Base-by-base conservation (phyloP, 1,140 invertebrate genomes). In the Muscidifurax raptorellus region DNA sequence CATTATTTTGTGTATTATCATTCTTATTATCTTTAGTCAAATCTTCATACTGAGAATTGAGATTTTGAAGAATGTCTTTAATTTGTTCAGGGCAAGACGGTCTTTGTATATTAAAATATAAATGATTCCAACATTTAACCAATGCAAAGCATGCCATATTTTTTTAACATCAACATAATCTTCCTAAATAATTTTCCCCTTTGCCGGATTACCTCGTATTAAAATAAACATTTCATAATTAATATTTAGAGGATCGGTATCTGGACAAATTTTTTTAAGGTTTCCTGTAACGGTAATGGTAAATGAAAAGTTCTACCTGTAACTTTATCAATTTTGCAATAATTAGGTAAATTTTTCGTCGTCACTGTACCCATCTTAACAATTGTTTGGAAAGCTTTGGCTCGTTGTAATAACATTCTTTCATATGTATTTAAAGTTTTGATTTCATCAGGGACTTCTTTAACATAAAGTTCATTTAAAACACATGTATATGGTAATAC, bases 351-450 rank as follows among this genome's bases (percentile, higher is more conserved):
- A 82, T 89, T 89, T 74, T 90, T 90, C 36, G 89, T 89, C 32
- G 83, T 74, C 22, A 90, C 87, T 10, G 90, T 86, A 40, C 78
- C 76, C 86, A 89, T 89, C 80, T 85, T 85, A 71, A 88, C 83
- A 59, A 92, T 87, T 15, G 84, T 82, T 89, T 91, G 88, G 85
- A 90, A 90, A 27, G 89, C 89, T 88, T 92, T 91, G 12, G 89
- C 90, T 87, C 89, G 80, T 84, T 91, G 89, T 71, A 90, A 89
- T n/a, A 90, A 83, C 9, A 88, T 86, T 83, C 87, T 88, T 83
- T 90, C 88, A 75, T 86, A 88, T 30, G 86, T 76, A 86, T 88
- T 88, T 89, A 89, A 6, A 90, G 40, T 80, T 81, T 82, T 75
- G 89, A 87, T 25, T 80, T 66, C 64, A 66, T 64, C n/a, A 36